These are phyloP conservation scores for Didymodactylos carnosus DNA, from an alignment of 2,888 invertebrate species.

Conservation along the genomic window DNA sequence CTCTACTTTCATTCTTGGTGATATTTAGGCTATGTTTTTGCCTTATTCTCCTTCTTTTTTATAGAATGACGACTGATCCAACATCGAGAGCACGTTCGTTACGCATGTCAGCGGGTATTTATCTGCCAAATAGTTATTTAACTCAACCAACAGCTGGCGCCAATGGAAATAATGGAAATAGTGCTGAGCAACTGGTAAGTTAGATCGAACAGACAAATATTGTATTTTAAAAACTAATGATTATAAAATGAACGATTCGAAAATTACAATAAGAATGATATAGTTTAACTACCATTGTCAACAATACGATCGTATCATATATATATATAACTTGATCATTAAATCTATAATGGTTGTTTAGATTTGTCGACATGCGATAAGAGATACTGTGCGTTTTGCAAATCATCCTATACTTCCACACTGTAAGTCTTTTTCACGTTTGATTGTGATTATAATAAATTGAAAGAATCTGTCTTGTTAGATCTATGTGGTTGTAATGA, in stretches of 20 bases:
- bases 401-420: slow-evolving; percentile 83
- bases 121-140: background rate
- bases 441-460: too few species aligned
- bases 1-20: too few species aligned
- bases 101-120: background rate
- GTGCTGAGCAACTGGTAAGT: background rate
- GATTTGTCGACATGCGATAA: slow-evolving; percentile 78
- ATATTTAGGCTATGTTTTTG: too few species aligned
- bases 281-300: too few species aligned
- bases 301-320: background rate
- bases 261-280: too few species aligned
- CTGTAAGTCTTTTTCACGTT: too few species aligned
- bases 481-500: slow-evolving; percentile 79
- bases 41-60: too few species aligned
- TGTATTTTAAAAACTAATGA: too few species aligned
- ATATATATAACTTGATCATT: background rate
- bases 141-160: background rate
- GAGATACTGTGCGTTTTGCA: slow-evolving; percentile 79
- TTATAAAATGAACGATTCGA: too few species aligned
- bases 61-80: background rate
- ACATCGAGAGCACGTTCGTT: background rate
- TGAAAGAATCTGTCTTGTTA: slow-evolving; percentile 14
- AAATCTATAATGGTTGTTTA: slow-evolving; percentile 41
- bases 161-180: background rate
- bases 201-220: too few species aligned